These are phyloP conservation scores for Piprites chloris DNA, from an alignment of 2,113 vertebrate species.

Conservation along the genomic window DNA sequence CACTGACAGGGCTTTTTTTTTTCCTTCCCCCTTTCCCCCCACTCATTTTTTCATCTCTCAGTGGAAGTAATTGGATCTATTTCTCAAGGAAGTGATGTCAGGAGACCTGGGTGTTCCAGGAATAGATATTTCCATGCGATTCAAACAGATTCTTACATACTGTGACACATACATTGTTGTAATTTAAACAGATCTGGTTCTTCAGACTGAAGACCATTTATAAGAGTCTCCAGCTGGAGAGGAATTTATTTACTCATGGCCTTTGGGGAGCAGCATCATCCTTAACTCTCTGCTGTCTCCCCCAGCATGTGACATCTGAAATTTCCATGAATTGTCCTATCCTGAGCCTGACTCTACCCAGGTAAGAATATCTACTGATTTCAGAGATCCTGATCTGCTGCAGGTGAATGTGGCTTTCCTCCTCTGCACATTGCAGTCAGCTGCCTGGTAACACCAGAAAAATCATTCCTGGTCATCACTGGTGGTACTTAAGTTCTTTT, in stretches of 20 bases:
- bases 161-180: conserved; percentile 5
- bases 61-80: conserved; percentile 11
- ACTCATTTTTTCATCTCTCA: neutral
- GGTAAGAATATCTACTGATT: neutral
- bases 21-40: neutral
- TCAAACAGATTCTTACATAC: conserved; percentile 1
- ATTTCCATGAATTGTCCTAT: neutral
- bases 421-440: neutral
- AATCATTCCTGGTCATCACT: neutral
- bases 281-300: neutral
- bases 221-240: conserved; percentile 22
- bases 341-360: neutral
- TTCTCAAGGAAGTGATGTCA: conserved; percentile 61
- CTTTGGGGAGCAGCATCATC: conserved; percentile 1
- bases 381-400: neutral
- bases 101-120: conserved; percentile 38
- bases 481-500: neutral
- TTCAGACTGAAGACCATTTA: neutral
- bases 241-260: neutral
- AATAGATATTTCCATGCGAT: conserved; percentile 56
- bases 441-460: neutral
- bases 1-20: conserved; percentile 11
- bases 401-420: neutral
- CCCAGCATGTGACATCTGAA: neutral
- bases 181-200: conserved; percentile 31